These are phyloP conservation scores for Eristalinus aeneus DNA, from an alignment of 2,888 invertebrate species.

Conservation along the genomic window DNA sequence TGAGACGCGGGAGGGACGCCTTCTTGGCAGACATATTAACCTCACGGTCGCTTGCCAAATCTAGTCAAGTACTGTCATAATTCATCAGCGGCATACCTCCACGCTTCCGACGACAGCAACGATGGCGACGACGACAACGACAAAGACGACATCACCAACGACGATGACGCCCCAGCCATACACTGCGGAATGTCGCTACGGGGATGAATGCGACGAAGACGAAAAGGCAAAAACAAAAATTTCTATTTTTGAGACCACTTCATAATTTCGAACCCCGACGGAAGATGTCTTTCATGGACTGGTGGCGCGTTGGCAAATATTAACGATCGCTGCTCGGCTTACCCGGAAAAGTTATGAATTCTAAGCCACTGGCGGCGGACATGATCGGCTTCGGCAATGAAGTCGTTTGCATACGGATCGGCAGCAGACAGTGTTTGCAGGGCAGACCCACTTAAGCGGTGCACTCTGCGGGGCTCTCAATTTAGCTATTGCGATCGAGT, in stretches of 20 bases:
- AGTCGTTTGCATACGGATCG: conserved; percentile 27
- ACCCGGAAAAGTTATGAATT: conserved; percentile 60
- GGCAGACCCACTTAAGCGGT: conserved; percentile 15
- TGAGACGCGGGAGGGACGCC: conserved; percentile 11
- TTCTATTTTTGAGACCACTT: conserved; percentile 1
- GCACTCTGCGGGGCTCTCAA: conserved; percentile 35
- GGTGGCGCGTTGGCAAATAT: neutral
- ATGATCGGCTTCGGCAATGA: conserved; percentile 52
- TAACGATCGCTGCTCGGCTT: conserved; percentile 29
- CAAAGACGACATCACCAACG: neutral
- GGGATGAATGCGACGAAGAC: neutral
- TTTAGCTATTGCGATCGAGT: conserved; percentile 65
- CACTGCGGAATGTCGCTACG: conserved; percentile 8
- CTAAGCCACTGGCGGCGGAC: conserved; percentile 28
- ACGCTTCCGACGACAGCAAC: neutral
- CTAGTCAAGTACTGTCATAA: neutral
- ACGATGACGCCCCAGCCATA: neutral
- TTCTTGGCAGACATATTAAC: conserved; percentile 38
- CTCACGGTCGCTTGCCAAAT: conserved; percentile 29
- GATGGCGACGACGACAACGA: neutral
- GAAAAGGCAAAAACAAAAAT: conserved; percentile 2
- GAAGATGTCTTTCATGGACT: conserved; percentile 39
- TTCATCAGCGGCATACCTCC: neutral
- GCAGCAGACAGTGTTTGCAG: neutral
- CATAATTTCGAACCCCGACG: conserved; percentile 5